A percentile compares a stretch with the other conserved stretches of the same genome.
phyloP scores from a whole-genome alignment of 2,797 vertebrate genomes.

The Tadarida brasiliensis region DNA sequence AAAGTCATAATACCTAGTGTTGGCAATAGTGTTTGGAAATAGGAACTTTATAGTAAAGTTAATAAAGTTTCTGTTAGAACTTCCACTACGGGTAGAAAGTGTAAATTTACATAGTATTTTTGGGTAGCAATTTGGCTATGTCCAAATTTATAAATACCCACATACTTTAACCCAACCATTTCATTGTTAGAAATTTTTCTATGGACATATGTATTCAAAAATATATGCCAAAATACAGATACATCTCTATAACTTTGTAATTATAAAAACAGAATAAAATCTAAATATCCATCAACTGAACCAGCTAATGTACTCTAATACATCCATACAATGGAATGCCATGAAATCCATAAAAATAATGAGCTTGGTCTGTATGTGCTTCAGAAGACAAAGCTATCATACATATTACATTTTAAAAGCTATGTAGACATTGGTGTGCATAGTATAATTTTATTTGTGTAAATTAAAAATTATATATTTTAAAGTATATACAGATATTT shows the following conservation, averaged over 20 bases:
- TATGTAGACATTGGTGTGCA: background rate
- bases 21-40: background rate
- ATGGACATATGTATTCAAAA: background rate
- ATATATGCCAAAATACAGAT: background rate
- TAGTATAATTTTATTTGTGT: background rate
- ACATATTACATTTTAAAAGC: background rate
- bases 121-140: background rate
- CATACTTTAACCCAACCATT: background rate
- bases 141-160: conserved; percentile 46
- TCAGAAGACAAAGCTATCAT: background rate
- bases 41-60: background rate
- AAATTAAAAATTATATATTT: background rate
- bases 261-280: background rate
- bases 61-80: background rate
- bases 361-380: background rate
- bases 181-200: conserved; percentile 1
- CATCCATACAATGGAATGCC: background rate
- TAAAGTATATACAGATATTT: background rate
- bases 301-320: background rate
- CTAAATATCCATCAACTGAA: background rate
- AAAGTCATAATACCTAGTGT: background rate
- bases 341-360: conserved; percentile 17
- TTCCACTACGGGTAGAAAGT: background rate
- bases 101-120: background rate
- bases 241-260: background rate